Evolutionary conservation across 2,797 vertebrate genomes (phyloP).

Genomic region (Knipowitschia caucasica): DNA sequence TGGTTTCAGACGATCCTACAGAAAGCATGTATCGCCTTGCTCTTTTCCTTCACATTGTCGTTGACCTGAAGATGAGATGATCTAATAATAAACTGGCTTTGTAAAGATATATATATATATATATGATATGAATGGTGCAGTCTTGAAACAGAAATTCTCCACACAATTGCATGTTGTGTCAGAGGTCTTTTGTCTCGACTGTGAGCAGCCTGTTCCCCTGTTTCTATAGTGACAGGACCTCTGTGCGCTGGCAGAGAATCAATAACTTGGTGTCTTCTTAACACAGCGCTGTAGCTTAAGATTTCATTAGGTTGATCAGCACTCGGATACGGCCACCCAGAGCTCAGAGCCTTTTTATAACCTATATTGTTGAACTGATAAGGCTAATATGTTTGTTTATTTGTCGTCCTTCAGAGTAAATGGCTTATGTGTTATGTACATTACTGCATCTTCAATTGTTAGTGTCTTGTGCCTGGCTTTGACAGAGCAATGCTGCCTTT

Average conservation of each 20-base stretch:
- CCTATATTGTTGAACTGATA: background rate
- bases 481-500: slow-evolving; percentile 2
- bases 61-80: background rate
- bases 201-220: slow-evolving; percentile 54
- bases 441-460: background rate
- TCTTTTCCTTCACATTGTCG: background rate
- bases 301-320: slow-evolving; percentile 47
- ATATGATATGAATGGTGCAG: background rate
- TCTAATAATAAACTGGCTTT: background rate
- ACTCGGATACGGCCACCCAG: slow-evolving; percentile 7
- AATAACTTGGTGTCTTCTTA: slow-evolving; percentile 53
- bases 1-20: slow-evolving; percentile 24
- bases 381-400: background rate
- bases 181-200: slow-evolving; percentile 43
- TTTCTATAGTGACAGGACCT: slow-evolving; percentile 67
- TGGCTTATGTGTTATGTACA: background rate
- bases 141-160: background rate
- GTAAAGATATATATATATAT: too few relatives aligned
- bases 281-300: slow-evolving; percentile 33
- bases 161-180: slow-evolving; percentile 10
- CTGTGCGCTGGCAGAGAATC: slow-evolving; percentile 65
- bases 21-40: slow-evolving; percentile 23
- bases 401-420: background rate
- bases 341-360: slow-evolving; percentile 12
- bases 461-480: slow-evolving; percentile 8